phyloP scores from a whole-genome alignment of 2,888 invertebrate species.

The Agonopterix alstromeriana region DNA sequence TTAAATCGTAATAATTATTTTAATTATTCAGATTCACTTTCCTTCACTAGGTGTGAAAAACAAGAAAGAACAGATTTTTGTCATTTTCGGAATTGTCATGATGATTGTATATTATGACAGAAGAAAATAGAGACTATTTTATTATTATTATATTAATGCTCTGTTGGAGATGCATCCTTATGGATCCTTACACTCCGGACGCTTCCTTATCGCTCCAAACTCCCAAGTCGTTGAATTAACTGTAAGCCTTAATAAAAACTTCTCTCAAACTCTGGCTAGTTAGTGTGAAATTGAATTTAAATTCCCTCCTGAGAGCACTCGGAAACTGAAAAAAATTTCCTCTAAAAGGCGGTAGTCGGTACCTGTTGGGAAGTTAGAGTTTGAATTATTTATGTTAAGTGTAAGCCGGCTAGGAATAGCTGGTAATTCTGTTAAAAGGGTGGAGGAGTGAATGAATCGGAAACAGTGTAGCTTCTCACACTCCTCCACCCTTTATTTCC shows the following conservation, averaged over 20 bases:
- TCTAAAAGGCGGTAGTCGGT: slow-evolving; percentile 6
- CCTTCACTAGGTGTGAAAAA: too few relatives aligned
- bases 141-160: too few relatives aligned
- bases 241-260: slow-evolving; percentile 31
- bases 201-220: slow-evolving; percentile 5
- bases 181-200: background rate
- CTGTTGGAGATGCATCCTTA: too few relatives aligned
- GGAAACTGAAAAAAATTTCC: slow-evolving; percentile 14
- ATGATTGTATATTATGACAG: too few relatives aligned
- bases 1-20: too few relatives aligned
- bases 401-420: slow-evolving; percentile 8
- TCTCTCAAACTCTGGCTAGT: slow-evolving; percentile 24
- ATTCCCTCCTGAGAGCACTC: slow-evolving; percentile 17
- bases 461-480: background rate
- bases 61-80: too few relatives aligned
- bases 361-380: slow-evolving; percentile 4
- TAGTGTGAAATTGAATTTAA: slow-evolving; percentile 39
- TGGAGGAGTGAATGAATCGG: slow-evolving; percentile 16
- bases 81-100: too few relatives aligned
- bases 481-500: background rate
- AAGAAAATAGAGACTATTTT: too few relatives aligned
- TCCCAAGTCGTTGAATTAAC: slow-evolving; percentile 18
- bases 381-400: slow-evolving; percentile 25
- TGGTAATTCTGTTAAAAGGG: slow-evolving; percentile 17
- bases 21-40: too few relatives aligned